Base-by-base conservation (phyloP, 2,113 vertebrate genomes). In the Phycodurus eques region DNA sequence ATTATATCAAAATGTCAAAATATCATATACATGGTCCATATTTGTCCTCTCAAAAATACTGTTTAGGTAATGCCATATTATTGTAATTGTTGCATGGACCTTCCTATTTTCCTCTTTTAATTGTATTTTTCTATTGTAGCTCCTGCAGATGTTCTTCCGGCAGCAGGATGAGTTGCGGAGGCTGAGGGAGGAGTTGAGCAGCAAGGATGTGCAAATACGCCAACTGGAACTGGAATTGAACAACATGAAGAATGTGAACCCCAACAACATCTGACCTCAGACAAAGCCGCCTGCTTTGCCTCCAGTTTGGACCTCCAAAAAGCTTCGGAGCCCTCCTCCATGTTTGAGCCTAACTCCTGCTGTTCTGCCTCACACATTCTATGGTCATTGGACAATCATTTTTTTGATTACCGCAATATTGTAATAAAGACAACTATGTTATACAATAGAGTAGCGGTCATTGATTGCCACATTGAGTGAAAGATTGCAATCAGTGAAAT, bases 141-240 rank as follows among this genome's bases (percentile, higher is more conserved):
- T 99, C 78, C 94, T 99, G 56, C 93, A 95, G 81, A 94, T 99
- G 96, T 99, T 99, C 90, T 99, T 98, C 92, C 93, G 95, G 54
- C 98, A 99, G 91, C 96, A 99, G 88, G 98, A 98, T 0, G 97
- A 99, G 91, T 91, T 99, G 83, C 94, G 96, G 63, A 88, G 95
- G 73, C 82, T 99, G 89, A 99, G 97, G 73, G 95, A 96, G 0
- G 96, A 98, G 85, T 93, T 99, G 64, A 81, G 91, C 0, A 95
- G 96, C 82, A 98, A 95, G 78, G 97, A 99, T 78, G 86, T 99
- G 77, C 91, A 89, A 75, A 94, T 99, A 85, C 94, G 96, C 53
- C 98, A 99, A 92, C 93, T 98, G 22, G 96, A 99, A 89, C 93
- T 99, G 87, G 97, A 98, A 81, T 86, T 99, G 22, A 97, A 96